Conservation (phyloP, 2,113 vertebrate species). For the Lophura nycthemera region DNA sequence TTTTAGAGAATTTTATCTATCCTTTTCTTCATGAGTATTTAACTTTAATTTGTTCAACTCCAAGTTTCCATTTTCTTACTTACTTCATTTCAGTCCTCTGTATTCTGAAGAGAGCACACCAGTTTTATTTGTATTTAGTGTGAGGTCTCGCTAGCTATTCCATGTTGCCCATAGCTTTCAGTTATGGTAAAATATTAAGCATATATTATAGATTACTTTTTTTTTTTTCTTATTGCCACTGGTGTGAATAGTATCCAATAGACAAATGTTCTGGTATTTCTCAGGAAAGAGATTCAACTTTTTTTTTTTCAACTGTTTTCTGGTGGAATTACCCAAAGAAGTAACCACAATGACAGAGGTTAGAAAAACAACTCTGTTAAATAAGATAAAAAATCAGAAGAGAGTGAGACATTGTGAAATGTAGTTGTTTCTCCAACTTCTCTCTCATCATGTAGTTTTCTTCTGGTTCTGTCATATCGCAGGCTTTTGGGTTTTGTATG, state of each 20-base stretch:
- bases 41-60: neutral
- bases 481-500: neutral
- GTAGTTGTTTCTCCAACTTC: neutral
- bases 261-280: neutral
- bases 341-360: slow-evolving; percentile 10
- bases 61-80: neutral
- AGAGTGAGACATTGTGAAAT: neutral
- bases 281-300: neutral
- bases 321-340: slow-evolving; percentile 10
- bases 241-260: slow-evolving; percentile 17
- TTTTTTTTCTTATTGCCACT: slow-evolving; percentile 1
- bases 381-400: neutral
- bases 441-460: neutral
- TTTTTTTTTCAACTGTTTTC: slow-evolving; percentile 3
- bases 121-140: neutral
- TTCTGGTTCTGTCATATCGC: neutral
- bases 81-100: neutral
- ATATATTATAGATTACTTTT: slow-evolving; percentile 14
- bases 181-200: neutral
- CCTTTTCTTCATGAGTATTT: neutral
- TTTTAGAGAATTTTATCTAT: neutral
- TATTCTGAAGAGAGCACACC: neutral
- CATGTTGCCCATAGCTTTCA: neutral
- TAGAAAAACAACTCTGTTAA: neutral
- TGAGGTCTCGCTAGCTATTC: neutral